Conservation (phyloP, 2,888 invertebrate species). For the Adineta ricciae region DNA sequence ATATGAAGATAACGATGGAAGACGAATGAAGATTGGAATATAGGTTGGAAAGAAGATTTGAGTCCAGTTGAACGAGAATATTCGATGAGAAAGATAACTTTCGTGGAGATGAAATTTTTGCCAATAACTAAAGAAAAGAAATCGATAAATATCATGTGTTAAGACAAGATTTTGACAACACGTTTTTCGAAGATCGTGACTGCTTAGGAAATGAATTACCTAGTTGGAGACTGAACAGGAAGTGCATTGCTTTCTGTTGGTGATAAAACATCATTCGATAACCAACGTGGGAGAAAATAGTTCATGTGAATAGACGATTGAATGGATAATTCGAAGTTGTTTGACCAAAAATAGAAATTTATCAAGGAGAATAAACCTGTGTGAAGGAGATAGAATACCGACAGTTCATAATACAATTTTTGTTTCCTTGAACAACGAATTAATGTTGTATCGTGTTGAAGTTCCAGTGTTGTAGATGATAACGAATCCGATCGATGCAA, state of each 20-base stretch:
- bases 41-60: not conserved
- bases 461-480: not conserved
- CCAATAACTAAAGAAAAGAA: too few relatives aligned
- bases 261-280: not conserved
- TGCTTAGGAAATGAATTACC: not conserved
- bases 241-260: not conserved
- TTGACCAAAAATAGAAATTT: not conserved
- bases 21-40: not conserved
- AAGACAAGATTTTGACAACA: too few relatives aligned
- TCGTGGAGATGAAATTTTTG: too few relatives aligned
- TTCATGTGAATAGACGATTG: not conserved
- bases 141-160: too few relatives aligned
- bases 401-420: not conserved
- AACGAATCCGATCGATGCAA: not conserved
- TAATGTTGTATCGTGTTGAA: too few relatives aligned
- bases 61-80: not conserved
- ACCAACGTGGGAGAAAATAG: not conserved
- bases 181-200: too few relatives aligned
- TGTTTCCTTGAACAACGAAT: not conserved
- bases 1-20: not conserved
- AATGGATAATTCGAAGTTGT: not conserved
- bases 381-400: not conserved
- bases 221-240: not conserved
- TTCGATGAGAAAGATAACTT: not conserved
- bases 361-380: not conserved